A percentile compares a stretch with the other conserved stretches of the same genome.
Conservation (phyloP, 2,888 invertebrate genomes). For the Latrodectus hesperus region DNA sequence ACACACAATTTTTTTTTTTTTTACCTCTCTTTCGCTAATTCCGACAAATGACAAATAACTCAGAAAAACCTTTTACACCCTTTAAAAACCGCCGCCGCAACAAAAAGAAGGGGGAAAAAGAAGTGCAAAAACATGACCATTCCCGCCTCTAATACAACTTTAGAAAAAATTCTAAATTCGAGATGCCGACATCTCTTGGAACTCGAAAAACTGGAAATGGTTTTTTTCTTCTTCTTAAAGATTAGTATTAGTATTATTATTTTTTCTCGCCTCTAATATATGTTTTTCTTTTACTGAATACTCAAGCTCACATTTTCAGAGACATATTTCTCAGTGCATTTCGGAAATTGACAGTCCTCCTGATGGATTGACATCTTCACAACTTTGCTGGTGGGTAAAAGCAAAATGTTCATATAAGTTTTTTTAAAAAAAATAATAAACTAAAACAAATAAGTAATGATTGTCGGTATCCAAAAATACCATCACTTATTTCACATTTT, state of each 20-base stretch:
- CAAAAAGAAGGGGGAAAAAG: slow-evolving; percentile 39
- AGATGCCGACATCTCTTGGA: slow-evolving; percentile 58
- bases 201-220: slow-evolving; percentile 63
- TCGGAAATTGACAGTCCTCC: not conserved
- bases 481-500: too few relatives aligned
- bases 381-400: too few relatives aligned
- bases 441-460: too few relatives aligned
- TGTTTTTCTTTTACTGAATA: slow-evolving; percentile 8
- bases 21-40: slow-evolving; percentile 8
- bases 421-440: too few relatives aligned
- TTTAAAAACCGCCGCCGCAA: slow-evolving; percentile 27
- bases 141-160: slow-evolving; percentile 26
- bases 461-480: too few relatives aligned
- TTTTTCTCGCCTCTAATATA: slow-evolving; percentile 4
- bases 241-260: not conserved
- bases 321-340: not conserved
- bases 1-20: too few relatives aligned
- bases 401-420: too few relatives aligned
- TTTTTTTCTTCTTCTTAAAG: not conserved
- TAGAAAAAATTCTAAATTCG: slow-evolving; percentile 20
- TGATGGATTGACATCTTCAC: too few relatives aligned
- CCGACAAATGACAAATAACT: slow-evolving; percentile 59
- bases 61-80: slow-evolving; percentile 37
- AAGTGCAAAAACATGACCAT: slow-evolving; percentile 64
- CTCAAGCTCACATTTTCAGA: not conserved